Conservation (phyloP, 2,113 vertebrate genomes). For the Oostethus manadensis region DNA sequence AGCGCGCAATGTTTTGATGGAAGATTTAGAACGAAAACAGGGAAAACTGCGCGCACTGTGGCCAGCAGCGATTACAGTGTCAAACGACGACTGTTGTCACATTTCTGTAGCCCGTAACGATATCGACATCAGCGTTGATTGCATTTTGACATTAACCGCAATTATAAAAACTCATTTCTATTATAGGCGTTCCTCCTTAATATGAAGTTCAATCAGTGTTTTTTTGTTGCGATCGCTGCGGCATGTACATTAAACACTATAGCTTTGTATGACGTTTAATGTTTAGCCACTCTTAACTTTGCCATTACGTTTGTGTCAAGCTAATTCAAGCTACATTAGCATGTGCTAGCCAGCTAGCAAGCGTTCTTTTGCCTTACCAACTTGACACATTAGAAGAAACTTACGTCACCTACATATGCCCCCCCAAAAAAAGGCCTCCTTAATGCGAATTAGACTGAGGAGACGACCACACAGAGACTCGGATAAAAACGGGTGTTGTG, state of each 20-base stretch:
- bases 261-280: constrained; percentile 18
- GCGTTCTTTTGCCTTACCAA: constrained; percentile 39
- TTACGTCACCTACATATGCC: constrained; percentile 9
- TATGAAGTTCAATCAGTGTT: neutral
- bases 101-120: neutral
- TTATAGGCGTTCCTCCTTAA: neutral
- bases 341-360: constrained; percentile 60
- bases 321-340: constrained; percentile 69
- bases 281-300: constrained; percentile 18
- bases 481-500: constrained; percentile 13
- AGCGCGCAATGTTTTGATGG: constrained; percentile 9
- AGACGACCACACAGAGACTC: neutral
- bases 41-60: constrained; percentile 50
- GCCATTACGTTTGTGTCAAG: constrained; percentile 34
- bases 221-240: fast-evolving
- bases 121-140: constrained; percentile 3
- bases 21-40: constrained; percentile 6
- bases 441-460: neutral
- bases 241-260: neutral
- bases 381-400: constrained; percentile 34
- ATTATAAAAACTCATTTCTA: constrained; percentile 5
- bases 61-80: constrained; percentile 48
- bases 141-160: constrained; percentile 16
- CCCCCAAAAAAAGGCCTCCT: neutral
- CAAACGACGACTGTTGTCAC: constrained; percentile 30